These are phyloP conservation scores for Ia io DNA, from an alignment of 2,113 vertebrate species.

Conservation along the genomic window DNA sequence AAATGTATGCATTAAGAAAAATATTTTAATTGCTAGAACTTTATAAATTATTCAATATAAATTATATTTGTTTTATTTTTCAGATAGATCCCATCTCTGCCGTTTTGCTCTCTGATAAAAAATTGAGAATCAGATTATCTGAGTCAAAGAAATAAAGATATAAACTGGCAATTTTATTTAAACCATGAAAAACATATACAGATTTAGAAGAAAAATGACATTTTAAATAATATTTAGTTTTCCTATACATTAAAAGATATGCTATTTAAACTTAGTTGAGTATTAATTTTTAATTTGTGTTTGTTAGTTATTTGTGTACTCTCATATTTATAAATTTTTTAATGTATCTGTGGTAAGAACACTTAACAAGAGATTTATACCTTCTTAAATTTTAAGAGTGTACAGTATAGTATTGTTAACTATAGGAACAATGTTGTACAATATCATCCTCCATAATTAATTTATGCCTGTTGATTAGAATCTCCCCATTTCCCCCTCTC, in stretches of 20 bases:
- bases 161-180: not conserved
- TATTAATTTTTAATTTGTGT: not conserved
- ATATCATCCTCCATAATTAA: not conserved
- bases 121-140: not conserved
- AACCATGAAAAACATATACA: not conserved
- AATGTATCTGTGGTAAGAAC: not conserved
- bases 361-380: not conserved
- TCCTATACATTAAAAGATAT: not conserved
- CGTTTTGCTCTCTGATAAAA: not conserved
- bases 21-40: not conserved
- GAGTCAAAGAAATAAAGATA: not conserved
- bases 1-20: not conserved
- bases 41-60: not conserved
- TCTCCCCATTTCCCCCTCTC: accelerated
- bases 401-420: not conserved
- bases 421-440: not conserved
- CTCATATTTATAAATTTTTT: not conserved
- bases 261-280: not conserved
- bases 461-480: not conserved
- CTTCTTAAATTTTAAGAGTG: not conserved
- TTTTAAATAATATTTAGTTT: not conserved
- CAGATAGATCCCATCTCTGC: not conserved
- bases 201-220: not conserved
- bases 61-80: not conserved
- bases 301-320: not conserved